phyloP scores from a whole-genome alignment of 2,113 vertebrate species.

The Chaenocephalus aceratus region DNA sequence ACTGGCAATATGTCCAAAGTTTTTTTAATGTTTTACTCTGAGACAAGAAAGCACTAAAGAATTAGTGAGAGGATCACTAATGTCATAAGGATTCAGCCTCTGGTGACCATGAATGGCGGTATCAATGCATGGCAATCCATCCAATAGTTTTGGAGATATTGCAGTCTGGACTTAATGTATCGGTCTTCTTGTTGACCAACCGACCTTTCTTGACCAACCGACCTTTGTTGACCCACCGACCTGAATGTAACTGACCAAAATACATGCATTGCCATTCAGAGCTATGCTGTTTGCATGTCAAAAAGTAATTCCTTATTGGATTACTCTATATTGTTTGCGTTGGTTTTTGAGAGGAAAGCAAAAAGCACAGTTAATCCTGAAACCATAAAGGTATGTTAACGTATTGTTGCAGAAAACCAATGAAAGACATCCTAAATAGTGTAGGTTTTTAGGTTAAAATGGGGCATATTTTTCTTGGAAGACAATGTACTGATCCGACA shows the following conservation, averaged over 20 bases:
- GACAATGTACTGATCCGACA: slow-evolving; percentile 2
- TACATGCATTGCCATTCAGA: not conserved
- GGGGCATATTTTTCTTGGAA: not conserved
- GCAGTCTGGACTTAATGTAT: not conserved
- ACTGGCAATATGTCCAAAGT: no score
- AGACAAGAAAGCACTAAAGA: not conserved
- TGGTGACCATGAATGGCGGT: not conserved
- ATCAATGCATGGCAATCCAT: no score
- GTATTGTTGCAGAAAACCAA: not conserved
- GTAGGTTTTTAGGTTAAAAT: not conserved
- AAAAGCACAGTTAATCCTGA: not conserved
- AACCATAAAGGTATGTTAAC: not conserved
- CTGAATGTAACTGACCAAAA: no score
- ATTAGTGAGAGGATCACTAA: not conserved
- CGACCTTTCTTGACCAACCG: no score
- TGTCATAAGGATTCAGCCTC: not conserved
- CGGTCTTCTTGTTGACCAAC: not conserved
- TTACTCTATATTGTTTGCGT: not conserved
- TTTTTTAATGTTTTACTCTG: not conserved
- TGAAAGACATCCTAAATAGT: not conserved
- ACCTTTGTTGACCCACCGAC: no score
- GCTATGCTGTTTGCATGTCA: not conserved
- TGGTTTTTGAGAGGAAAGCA: not conserved
- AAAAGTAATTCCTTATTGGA: not conserved
- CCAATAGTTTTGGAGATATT: not conserved